Evolutionary conservation across 2,888 invertebrate species (phyloP), one percentile per base, ranked within the genome.

Genomic region (Rambutsinella grinnellia): DNA sequence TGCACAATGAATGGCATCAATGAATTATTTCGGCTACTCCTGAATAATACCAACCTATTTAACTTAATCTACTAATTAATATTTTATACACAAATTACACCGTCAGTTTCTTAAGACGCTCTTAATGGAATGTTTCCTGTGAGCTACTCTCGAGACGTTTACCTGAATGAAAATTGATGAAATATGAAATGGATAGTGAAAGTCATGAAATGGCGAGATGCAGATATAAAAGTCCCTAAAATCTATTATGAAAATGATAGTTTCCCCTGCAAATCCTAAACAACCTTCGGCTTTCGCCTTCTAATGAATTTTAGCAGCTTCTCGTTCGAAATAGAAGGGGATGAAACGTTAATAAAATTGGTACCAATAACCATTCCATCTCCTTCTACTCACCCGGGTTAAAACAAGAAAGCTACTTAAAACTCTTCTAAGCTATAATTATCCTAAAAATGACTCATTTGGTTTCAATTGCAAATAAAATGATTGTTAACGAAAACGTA

Each of bases 231-330:
- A 36, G 57, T 54, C 8, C 17, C 23, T 44, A 13, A 5, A 36
- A 36, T 8, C 36, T 8, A 51, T 46, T 47, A 26, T 61, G 17
- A 54, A 13, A 61, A 54, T 70, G n/a, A n/a, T n/a, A n/a, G n/a
- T 70, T 70, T 70, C 70, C 61, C 70, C 70, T 70, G 70, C 70
- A 70, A 70, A 70, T 62, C 17, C 36, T 36, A 36, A 36, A 36
- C 36, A 5, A 36, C 36, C 36, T 36, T 36, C 36, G 36, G 36
- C 36, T 8, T n/a, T n/a, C n/a, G n/a, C n/a, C n/a, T n/a, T n/a
- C n/a, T 36, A 13, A 36, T 36, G 13, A 5, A 8, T 36, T 36
- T 36, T 13, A 36, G 36, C 36, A 36, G 5, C 13, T 36, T 36
- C 36, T 8, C 5, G 13, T 36, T 36, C 13, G 13, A 36, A 36